Evolutionary conservation across 2,797 vertebrate genomes (phyloP), one percentile per base, ranked within the genome.

Genomic region (Gadopsis bispinosus): DNA sequence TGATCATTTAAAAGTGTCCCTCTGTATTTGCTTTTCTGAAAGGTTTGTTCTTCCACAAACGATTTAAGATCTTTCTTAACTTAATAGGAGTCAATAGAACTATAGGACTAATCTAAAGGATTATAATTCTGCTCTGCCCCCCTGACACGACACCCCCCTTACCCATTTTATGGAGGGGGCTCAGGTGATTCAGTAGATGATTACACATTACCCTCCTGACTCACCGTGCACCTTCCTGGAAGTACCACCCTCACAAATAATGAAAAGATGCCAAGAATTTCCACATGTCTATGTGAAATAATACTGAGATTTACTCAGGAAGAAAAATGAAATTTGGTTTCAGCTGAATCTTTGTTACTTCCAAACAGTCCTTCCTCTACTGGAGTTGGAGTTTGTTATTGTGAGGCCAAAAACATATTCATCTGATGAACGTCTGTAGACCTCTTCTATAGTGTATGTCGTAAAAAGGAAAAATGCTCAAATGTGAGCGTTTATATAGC

Each of bases 161-260:
- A 6, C 20, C 5, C 14, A 13, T 63, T 17, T 61, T 70, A 81
- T 59, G 19, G 17, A 14, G 31, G 53, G 69, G 8, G 22, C 64
- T 68, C 59, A 79, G 82, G 89, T 90, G 89, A 89, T 79, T 90
- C 88, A 90, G 65, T 45, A 88, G 79, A 80, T 89, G 88, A 91
- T 90, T 81, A 86, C 64, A 91, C 88, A 87, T 90, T 51, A 69
- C 41, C 17, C 62, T 69, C 61, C 62, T 93, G 86, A 92, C 83
- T 94, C 90, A 92, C 60, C 3, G 35, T 33, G 43, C 63, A 80
- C 47, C 43, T 93, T 93, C 88, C 87, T 89, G 90, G 90, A 92
- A 93, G 73, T 50, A 54, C 71, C 89, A 87, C 88, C 87, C 80
- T 84, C 20, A 5, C 62, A 60, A 77, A 80, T 54, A 77, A 80